Base-by-base conservation (phyloP, 2,113 vertebrate species). In the Bubo scandiacus region DNA sequence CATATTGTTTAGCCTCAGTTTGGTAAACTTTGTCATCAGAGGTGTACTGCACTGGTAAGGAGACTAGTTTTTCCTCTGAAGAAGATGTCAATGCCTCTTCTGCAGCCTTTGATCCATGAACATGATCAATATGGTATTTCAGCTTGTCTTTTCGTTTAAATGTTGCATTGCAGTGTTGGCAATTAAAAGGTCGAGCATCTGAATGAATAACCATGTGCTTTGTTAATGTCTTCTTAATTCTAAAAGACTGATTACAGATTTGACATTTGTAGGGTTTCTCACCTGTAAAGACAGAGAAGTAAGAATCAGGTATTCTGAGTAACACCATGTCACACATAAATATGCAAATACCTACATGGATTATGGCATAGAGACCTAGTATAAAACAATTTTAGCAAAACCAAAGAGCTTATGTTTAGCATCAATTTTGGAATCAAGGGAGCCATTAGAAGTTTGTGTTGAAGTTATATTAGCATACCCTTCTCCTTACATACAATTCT, bases 201-300 rank as follows among this genome's bases (percentile, higher is more conserved):
- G 99, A 99, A 97, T 99, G 99, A 95, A 99, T 99, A 94, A 99
- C 99, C 98, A 99, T 98, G 98, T 99, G 99, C 96, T 99, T 99
- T 2, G 99, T 99, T 97, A 99, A 94, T 5, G 99, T 99, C 98
- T 99, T 99, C 98, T 99, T 99, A 97, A 99, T 99, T 90, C 99
- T 98, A 89, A 99, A 99, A 25, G 99, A 98, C 91, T 99, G 99
- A 89, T 98, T 99, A 96, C 99, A 99, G 95, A 99, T 99, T 19
- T 99, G 98, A 97, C 99, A 99, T 91, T 98, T 98, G 97, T 99
- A 99, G 21, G 99, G 99, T 92, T 99, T 99, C 97, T 99, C 99
- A 42, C 99, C 99, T 99, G 96, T 66, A n/a, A 93, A 58, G 92
- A 93, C 45, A 93, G 43, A 95, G 71, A 85, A 54, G n/a, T 63